Evolutionary conservation across 2,797 vertebrate species (phyloP), one percentile per base, ranked within the genome.

Genomic region (Moxostoma hubbsi): DNA sequence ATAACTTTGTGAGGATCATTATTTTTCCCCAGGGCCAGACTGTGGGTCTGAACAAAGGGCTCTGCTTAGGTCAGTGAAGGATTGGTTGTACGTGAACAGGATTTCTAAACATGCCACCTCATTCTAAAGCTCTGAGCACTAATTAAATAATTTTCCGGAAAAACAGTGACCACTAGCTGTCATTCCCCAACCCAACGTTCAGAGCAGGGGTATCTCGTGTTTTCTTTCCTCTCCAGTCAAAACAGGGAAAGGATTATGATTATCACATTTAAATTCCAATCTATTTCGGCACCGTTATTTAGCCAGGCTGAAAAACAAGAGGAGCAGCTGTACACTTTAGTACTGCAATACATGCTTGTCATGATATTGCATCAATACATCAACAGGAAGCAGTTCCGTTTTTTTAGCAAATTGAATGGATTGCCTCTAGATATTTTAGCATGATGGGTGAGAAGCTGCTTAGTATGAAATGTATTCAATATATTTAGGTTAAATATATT

Each of bases 51-150:
- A 72, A 59, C 10, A 49, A 72, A 10, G 46, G 15, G 36, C 2
- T 59, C 15, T 18, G 7, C 5, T 6, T 0, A 4, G 59, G 45
- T 9, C 45, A 59, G n/a, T 11, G 1, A 49, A 10, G 24, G 2
- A 51, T 62, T 75, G 73, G 50, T 50, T 1, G 49, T 9, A 6
- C 5, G 7, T 75, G 50, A 75, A 65, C 18, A 47, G 43, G n/a
- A 46, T 65, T 53, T 73, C 16, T 46, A 65, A 64, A 63, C 58
- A 55, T 7, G 55, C 11, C 62, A 55, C 5, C 15, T 57, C 50
- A n/a, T 66, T 75, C 5, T n/a, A 53, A 74, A 46, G 15, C 72
- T 53, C 57, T n/a, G 1, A 6, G 8, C 12, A 49, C 18, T 53
- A 15, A 53, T 73, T 13, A 12, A 0, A 43, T 63, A 54, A 4